These are phyloP conservation scores for Virgularia gustaviana DNA, from an alignment of 92 coral and sea anemone species.

Conservation along the genomic window DNA sequence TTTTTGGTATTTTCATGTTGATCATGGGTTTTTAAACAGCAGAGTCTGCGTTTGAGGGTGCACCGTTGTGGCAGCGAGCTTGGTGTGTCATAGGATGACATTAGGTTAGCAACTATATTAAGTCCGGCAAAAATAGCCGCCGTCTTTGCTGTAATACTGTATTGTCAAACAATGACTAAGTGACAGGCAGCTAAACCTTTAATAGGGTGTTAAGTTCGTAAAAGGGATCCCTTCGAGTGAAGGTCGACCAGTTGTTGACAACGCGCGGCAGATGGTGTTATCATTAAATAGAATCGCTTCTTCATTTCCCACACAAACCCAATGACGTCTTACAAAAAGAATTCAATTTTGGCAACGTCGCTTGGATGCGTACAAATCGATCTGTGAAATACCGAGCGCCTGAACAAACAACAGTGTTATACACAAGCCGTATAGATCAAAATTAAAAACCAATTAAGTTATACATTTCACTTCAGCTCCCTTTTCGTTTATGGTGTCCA, in stretches of 20 bases:
- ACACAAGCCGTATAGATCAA: background rate
- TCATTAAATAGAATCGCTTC: background rate
- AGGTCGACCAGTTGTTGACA: slow-evolving; percentile 15
- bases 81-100: too few relatives aligned
- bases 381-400: background rate
- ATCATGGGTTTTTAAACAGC: too few relatives aligned
- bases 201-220: slow-evolving; percentile 26
- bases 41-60: too few relatives aligned
- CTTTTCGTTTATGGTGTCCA: too few relatives aligned
- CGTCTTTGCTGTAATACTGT: too few relatives aligned
- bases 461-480: too few relatives aligned
- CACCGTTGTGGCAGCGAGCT: too few relatives aligned
- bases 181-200: slow-evolving; percentile 28
- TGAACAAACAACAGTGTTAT: background rate
- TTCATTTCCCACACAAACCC: background rate
- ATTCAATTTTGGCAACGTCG: background rate
- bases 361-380: background rate
- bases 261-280: background rate
- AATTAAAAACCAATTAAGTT: background rate
- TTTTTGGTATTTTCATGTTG: too few relatives aligned
- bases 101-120: too few relatives aligned
- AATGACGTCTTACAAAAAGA: background rate
- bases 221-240: slow-evolving; percentile 6
- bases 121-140: too few relatives aligned
- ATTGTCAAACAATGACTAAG: background rate